Evolutionary conservation across 2,888 invertebrate species (phyloP), one percentile per base, ranked within the genome.

Genomic region (Drosophila helvetica): DNA sequence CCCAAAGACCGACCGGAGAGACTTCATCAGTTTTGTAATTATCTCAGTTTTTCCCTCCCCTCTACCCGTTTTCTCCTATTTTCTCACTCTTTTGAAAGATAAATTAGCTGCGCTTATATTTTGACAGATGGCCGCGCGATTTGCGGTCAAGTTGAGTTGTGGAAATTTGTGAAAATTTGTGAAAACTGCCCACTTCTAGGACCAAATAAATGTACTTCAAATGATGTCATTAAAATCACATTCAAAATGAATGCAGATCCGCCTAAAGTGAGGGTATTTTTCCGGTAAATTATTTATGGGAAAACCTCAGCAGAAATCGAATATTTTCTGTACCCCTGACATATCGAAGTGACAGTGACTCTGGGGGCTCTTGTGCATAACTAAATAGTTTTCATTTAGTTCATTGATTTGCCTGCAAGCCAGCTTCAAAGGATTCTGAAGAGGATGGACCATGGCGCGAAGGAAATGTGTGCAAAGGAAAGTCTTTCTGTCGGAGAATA

Each of bases 311-410:
- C 25, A 25, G 7, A 25, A 22, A 22, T 22, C 22, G 22, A 22
- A 22, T 0, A 22, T 22, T 22, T 22, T 22, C 22, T 22, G 22
- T 22, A 22, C 22, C 19, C 22, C 33, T 42, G 25, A 52, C 52
- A 55, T 45, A 43, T 53, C 42, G 27, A 56, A 33, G 25, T 65
- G 51, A 8, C 30, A 52, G 33, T 38, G 22, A 25, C 71, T 43
- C 42, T 61, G 55, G 55, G 61, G 62, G 42, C 62, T 33, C 55
- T 62, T 62, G 62, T 71, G 62, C 72, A 70, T 71, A 70, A 71
- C 68, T 79, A 71, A 83, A 69, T 56, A 69, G 67, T 69, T 70
- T 85, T 77, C 86, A 80, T 80, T 85, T 77, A 77, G 58, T 74
- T 86, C 82, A 80, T 80, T 80, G 77, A 82, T 74, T 70, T 61